Base-by-base conservation (phyloP, 2,797 vertebrate genomes). In the Amniataba percoides region DNA sequence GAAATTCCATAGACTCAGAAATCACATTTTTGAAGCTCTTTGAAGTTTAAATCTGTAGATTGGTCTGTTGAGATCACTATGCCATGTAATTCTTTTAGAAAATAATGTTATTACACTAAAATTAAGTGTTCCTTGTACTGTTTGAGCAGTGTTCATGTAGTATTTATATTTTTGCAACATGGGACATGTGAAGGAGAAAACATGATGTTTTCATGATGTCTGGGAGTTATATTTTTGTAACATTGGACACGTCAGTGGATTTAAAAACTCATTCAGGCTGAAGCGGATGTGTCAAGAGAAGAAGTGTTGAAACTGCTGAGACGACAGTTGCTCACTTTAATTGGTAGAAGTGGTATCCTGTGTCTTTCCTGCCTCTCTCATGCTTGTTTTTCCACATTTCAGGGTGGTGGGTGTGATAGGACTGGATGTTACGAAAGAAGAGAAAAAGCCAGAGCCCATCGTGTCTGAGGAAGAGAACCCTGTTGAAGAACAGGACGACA, bases 401-500 rank as follows among this genome's bases (percentile, higher is more conserved):
- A 94, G 94, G 6, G 72, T 74, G 12, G 60, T 94, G 76, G 46
- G 66, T 39, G 0, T 90, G 31, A 68, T 88, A 0, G 90, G 92
- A 51, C 70, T 85, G 19, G 90, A 94, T 51, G 84, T 88, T 21
- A 8, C 46, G 18, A 42, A 57, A 13, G 86, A 88, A 52, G 64
- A 13, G 4, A 61, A 58, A 48, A 71, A 79, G 16, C 61, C 66
- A 7, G 93, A 93, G 43, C 40, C 39, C 15, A 61, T 77, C 7
- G 5, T 77, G 45, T 39, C 84, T 23, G 87, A 19, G 11, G 91
- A 93, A 8, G 82, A 84, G n/a, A 77, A 76, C 45, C 23, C 68
- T 34, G 48, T 40, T 36, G 87, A 87, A 43, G 83, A 91, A 2
- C 39, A 80, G 14, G 59, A 82, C 3, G 85, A 92, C 10, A 72